Evolutionary conservation across 2,113 vertebrate genomes (phyloP).

Genomic region (Callionymus lyra): DNA sequence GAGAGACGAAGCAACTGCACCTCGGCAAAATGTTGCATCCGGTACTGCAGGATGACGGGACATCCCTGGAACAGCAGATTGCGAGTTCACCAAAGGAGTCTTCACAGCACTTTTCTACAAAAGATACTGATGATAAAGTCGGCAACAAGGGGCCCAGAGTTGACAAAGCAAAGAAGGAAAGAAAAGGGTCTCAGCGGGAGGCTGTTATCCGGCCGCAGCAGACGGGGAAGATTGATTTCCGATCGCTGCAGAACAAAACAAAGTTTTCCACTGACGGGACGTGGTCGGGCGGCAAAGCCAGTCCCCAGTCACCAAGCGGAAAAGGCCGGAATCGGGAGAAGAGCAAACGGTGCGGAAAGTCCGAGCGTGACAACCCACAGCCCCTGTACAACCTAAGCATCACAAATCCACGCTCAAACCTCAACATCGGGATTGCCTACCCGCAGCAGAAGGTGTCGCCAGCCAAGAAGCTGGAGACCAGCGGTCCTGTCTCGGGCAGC

Average conservation of each 20-base stretch:
- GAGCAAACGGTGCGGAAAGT: slow-evolving; percentile 65
- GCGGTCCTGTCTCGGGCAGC: slow-evolving; percentile 62
- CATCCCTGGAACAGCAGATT: slow-evolving; percentile 64
- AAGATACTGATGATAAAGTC: slow-evolving; percentile 47
- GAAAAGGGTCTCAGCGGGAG: slow-evolving; percentile 73
- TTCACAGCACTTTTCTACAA: slow-evolving; percentile 53
- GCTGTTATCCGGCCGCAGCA: slow-evolving; percentile 81
- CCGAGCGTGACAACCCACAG: slow-evolving; percentile 71
- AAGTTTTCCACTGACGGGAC: slow-evolving; percentile 67
- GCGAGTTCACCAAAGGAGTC: slow-evolving; percentile 57
- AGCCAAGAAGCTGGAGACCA: slow-evolving; percentile 71
- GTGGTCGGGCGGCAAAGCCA: slow-evolving; percentile 71
- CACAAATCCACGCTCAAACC: slow-evolving; percentile 68
- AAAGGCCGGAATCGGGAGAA: slow-evolving; percentile 72
- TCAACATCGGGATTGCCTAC: slow-evolving; percentile 79
- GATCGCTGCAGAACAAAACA: slow-evolving; percentile 70
- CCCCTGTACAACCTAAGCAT: slow-evolving; percentile 81
- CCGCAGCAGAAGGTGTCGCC: slow-evolving; percentile 76
- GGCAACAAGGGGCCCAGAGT: slow-evolving; percentile 52
- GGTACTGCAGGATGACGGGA: slow-evolving; percentile 68
- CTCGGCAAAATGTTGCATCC: slow-evolving; percentile 64
- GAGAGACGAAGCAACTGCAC: slow-evolving; percentile 79
- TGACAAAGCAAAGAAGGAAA: slow-evolving; percentile 64
- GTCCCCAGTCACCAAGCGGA: slow-evolving; percentile 70
- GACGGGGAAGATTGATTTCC: slow-evolving; percentile 78